phyloP scores from a whole-genome alignment of 2,888 invertebrate genomes.

The Watsonalla cultraria region DNA sequence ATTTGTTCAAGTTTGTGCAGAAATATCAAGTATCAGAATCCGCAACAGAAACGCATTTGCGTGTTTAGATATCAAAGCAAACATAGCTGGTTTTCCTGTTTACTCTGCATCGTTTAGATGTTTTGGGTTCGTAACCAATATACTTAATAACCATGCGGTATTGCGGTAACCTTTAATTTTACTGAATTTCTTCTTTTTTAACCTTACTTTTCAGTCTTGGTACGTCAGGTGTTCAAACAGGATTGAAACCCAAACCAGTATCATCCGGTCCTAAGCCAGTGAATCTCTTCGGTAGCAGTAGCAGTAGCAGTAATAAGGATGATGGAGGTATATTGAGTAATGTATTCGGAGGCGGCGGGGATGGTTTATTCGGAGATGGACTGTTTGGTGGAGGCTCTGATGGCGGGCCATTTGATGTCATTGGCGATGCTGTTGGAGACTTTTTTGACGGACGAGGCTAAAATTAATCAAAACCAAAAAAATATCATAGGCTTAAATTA shows the following conservation, averaged over 20 bases:
- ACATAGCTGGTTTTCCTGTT: slow-evolving; percentile 77
- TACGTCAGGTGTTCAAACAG: slow-evolving; percentile 62
- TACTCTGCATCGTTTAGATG: slow-evolving; percentile 77
- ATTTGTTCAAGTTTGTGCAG: slow-evolving; percentile 84
- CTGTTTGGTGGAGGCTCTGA: slow-evolving; percentile 20
- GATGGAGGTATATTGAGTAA: slow-evolving; percentile 45
- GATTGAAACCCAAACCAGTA: slow-evolving; percentile 64
- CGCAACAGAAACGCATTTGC: slow-evolving; percentile 88
- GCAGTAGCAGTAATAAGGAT: slow-evolving; percentile 37
- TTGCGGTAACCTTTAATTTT: neutral
- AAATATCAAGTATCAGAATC: slow-evolving; percentile 88
- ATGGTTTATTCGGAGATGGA: slow-evolving; percentile 24
- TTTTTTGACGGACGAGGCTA: slow-evolving; percentile 46
- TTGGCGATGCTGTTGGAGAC: slow-evolving; percentile 65
- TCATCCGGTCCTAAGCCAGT: slow-evolving; percentile 61
- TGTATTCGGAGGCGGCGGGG: slow-evolving; percentile 28
- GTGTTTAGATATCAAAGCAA: slow-evolving; percentile 86
- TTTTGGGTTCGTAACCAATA: slow-evolving; percentile 53
- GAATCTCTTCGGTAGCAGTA: slow-evolving; percentile 50
- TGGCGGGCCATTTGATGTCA: slow-evolving; percentile 50
- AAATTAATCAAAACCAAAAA: slow-evolving; percentile 8
- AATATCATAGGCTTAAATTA: slow-evolving; percentile 1
- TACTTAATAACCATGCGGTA: neutral
- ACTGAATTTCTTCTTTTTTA: neutral
- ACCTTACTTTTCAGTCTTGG: slow-evolving; percentile 50